phyloP scores from a whole-genome alignment of 1,140 invertebrate genomes.

The Sarcophaga bullata region DNA sequence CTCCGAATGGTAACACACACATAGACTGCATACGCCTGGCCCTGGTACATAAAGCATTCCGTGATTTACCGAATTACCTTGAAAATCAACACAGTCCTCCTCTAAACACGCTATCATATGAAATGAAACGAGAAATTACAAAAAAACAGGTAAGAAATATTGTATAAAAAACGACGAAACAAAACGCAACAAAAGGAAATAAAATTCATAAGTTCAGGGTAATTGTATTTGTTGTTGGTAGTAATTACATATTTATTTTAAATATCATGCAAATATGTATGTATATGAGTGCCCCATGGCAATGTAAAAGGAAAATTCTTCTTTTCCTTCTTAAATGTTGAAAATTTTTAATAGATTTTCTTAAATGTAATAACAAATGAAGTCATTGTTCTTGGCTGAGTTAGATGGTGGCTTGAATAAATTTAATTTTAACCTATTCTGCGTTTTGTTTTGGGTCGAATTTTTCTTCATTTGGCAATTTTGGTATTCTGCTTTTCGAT shows the following conservation, averaged over 20 bases:
- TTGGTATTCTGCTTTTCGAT: too few relatives aligned
- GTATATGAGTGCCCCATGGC: too few relatives aligned
- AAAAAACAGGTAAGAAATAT: not conserved
- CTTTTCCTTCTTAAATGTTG: too few relatives aligned
- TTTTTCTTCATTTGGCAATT: too few relatives aligned
- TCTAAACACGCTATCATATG: constrained; percentile 71
- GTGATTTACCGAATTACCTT: constrained; percentile 78
- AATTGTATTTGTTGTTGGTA: not conserved
- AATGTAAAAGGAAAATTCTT: too few relatives aligned
- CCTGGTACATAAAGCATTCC: constrained; percentile 85
- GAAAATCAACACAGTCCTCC: constrained; percentile 83
- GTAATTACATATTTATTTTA: not conserved
- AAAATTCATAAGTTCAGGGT: constrained; percentile 25
- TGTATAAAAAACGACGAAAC: not conserved
- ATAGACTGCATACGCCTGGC: constrained; percentile 84
- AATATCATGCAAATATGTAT: not conserved
- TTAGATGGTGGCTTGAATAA: too few relatives aligned
- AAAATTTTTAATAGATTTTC: too few relatives aligned
- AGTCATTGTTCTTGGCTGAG: too few relatives aligned
- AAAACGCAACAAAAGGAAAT: not conserved
- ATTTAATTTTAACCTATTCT: too few relatives aligned
- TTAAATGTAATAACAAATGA: too few relatives aligned
- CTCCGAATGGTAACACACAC: constrained; percentile 85
- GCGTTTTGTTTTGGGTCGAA: too few relatives aligned
- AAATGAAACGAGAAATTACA: constrained; percentile 13